A percentile compares a stretch with the other conserved stretches of the same genome.
phyloP scores from a whole-genome alignment of 2,888 invertebrate genomes.

The Ennomos quercinarius region DNA sequence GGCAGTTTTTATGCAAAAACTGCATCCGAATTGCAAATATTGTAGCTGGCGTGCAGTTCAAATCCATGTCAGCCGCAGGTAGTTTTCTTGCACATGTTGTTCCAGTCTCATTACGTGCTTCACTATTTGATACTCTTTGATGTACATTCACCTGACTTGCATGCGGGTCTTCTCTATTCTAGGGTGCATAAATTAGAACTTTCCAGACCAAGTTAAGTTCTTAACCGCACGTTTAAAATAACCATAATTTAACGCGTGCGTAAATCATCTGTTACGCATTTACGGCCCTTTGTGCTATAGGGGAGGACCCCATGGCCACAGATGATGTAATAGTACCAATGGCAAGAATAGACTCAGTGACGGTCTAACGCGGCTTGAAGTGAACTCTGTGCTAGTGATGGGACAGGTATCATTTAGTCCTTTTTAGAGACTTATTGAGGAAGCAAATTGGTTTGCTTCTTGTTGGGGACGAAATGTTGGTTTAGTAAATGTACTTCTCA shows the following conservation, averaged over 20 bases:
- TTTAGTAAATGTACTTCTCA: neutral
- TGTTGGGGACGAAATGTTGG: too few species aligned
- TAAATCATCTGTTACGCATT: slow-evolving; percentile 69
- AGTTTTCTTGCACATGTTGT: too few species aligned
- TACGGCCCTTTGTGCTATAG: slow-evolving; percentile 65
- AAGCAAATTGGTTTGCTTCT: too few species aligned
- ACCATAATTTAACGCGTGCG: slow-evolving; percentile 55
- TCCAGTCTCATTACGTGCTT: too few species aligned
- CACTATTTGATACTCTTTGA: too few species aligned
- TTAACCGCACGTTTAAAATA: slow-evolving; percentile 50
- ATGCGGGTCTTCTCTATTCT: slow-evolving; percentile 21
- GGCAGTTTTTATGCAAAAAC: too few species aligned
- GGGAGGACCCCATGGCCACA: slow-evolving; percentile 53
- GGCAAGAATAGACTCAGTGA: slow-evolving; percentile 58
- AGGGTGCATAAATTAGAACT: slow-evolving; percentile 39
- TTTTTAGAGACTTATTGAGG: too few species aligned
- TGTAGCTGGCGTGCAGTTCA: too few species aligned
- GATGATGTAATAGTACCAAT: slow-evolving; percentile 32
- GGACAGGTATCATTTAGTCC: neutral
- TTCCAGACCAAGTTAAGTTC: slow-evolving; percentile 19
- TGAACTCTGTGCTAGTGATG: slow-evolving; percentile 15
- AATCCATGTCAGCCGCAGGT: too few species aligned
- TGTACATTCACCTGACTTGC: neutral
- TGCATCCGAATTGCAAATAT: too few species aligned
- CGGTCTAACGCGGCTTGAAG: slow-evolving; percentile 42